A percentile compares a stretch with the other conserved stretches of the same genome.
Evolutionary conservation across 2,797 vertebrate species (phyloP).

Genomic region (Periophthalmus magnuspinnatus): DNA sequence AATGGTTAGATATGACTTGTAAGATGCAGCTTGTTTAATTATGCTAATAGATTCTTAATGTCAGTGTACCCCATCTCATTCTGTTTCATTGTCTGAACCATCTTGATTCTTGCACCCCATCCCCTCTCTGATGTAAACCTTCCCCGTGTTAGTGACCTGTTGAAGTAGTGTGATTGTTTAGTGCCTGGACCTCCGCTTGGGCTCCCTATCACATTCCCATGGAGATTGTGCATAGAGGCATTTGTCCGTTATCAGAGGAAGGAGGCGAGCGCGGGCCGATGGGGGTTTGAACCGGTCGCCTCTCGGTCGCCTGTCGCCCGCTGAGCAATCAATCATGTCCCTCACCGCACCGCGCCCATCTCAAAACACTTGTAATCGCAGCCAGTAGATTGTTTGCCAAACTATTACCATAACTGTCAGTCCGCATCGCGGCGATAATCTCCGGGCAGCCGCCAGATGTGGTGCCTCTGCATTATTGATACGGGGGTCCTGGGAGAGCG

Average conservation of each 20-base stretch:
- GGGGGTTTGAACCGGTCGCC: slow-evolving; percentile 81
- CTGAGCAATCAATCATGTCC: slow-evolving; percentile 88
- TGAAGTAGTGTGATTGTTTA: slow-evolving; percentile 29
- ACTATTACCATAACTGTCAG: slow-evolving; percentile 99
- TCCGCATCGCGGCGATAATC: slow-evolving; percentile 98
- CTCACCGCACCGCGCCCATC: slow-evolving; percentile 86
- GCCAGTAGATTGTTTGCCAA: slow-evolving; percentile 97
- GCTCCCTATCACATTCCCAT: slow-evolving; percentile 53
- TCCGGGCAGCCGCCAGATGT: slow-evolving; percentile 93
- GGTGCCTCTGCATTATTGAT: slow-evolving; percentile 98
- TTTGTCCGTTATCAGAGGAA: slow-evolving; percentile 75
- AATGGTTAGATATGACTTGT: too few relatives aligned
- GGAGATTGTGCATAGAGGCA: slow-evolving; percentile 63
- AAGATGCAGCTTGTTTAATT: too few relatives aligned
- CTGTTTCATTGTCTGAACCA: too few relatives aligned
- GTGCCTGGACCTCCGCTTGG: slow-evolving; percentile 31
- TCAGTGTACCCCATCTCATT: slow-evolving; percentile 19
- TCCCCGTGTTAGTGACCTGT: slow-evolving; percentile 20
- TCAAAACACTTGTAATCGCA: slow-evolving; percentile 98
- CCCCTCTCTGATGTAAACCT: background rate
- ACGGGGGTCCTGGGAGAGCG: slow-evolving; percentile 89
- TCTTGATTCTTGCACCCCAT: background rate
- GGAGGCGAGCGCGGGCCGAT: slow-evolving; percentile 80
- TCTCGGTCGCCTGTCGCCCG: slow-evolving; percentile 72
- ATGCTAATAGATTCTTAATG: too few relatives aligned